phyloP scores from a whole-genome alignment of 2,113 vertebrate species.

The Epinephelus moara region DNA sequence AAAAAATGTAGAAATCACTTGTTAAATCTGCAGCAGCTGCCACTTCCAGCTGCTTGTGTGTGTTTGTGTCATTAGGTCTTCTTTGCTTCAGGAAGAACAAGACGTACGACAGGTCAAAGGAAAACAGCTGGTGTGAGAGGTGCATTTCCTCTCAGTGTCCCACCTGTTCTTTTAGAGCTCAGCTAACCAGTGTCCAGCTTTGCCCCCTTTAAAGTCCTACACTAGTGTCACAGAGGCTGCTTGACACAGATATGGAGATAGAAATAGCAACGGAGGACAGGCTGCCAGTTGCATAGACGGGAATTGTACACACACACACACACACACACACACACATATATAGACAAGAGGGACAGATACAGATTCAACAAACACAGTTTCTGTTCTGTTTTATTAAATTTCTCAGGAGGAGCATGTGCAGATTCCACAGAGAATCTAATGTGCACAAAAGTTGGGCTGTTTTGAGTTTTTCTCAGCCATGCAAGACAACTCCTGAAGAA shows the following conservation, averaged over 20 bases:
- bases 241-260: conserved; percentile 73
- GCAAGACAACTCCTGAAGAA: conserved; percentile 38
- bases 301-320: neutral
- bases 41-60: conserved; percentile 13
- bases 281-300: conserved; percentile 34
- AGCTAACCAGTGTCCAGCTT: conserved; percentile 19
- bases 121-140: conserved; percentile 38
- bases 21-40: conserved; percentile 26
- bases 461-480: conserved; percentile 22
- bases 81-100: neutral
- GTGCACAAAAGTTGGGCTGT: conserved; percentile 39
- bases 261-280: conserved; percentile 66
- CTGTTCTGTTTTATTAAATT: conserved; percentile 62
- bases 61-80: conserved; percentile 3
- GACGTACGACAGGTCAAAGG: neutral
- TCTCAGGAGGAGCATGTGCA: conserved; percentile 40
- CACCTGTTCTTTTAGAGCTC: conserved; percentile 41
- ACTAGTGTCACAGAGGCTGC: conserved; percentile 41
- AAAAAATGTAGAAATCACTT: neutral
- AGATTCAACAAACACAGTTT: conserved; percentile 34
- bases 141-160: conserved; percentile 8
- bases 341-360: neutral
- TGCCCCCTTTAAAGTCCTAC: conserved; percentile 34
- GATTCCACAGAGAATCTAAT: conserved; percentile 40
- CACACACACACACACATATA: neutral